Base-by-base conservation (phyloP, 2,113 vertebrate genomes). In the Labeo catla region DNA sequence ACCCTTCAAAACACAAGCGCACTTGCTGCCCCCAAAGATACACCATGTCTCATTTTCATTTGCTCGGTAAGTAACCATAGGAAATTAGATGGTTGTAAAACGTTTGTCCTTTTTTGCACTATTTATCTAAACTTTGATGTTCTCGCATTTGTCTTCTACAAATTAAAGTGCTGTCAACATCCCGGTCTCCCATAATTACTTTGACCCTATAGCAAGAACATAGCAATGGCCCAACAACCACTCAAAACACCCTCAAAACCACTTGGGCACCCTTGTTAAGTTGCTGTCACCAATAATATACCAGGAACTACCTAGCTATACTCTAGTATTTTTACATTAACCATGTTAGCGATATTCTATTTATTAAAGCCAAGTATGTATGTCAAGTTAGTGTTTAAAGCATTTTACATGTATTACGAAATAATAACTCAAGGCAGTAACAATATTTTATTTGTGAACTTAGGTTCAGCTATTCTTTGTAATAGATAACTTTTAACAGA, bases 1-100 rank as follows among this genome's bases (percentile, higher is more conserved):
- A 76, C 73, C 73, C 73, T 76, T 7, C n/a, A 15, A 76, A 76
- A n/a, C 73, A 76, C 43, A 76, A 16, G 34, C 45, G 12, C 45
- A 73, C 10, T 50, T 45, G 19, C 39, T 72, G 19, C 72, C 72
- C 72, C 45, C n/a, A 13, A 23, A 76, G 9, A 76, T 0, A 12
- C 45, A 28, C 7, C 2, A 21, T 4, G 0, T 45, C 2, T 72
- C 39, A 21, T 45, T 11, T 5, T 45, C 16, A 73, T 45, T 45
- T 4, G 13, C 65, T 68, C 65, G 36, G 65, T 8, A 39, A 68
- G 34, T 36, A 66, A 34, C 12, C 28, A 68, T 15, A 36, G 5
- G 28, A 34, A 66, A 34, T 11, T 4, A 6, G 23, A 36, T 7
- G 12, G 2, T 8, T 68, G 28, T 63, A 28, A 63, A 63, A 11